Base-by-base conservation (phyloP, 2,888 invertebrate genomes). In the Steinernema carpocapsae region DNA sequence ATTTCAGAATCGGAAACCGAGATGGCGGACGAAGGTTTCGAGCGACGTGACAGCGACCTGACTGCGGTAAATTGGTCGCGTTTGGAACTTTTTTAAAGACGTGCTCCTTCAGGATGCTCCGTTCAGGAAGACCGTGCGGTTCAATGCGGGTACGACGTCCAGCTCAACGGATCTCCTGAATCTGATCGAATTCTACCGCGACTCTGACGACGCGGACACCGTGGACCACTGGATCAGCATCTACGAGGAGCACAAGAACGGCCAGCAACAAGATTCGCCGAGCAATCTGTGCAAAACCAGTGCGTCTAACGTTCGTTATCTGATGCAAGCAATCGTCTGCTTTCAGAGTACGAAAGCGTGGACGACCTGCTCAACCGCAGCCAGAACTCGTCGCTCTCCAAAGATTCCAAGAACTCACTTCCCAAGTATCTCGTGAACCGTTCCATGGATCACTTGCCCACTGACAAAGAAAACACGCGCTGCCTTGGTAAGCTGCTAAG, bases 161-260 rank as follows among this genome's bases (percentile, higher is more conserved):
- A 70, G 70, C 26, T 82, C 81, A 17, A 78, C 79, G 2, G 79
- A 79, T 48, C 46, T 79, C 46, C 73, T 72, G 24, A 77, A 75
- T 19, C 74, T 79, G 46, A 70, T 82, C 56, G 71, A 80, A 56
- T 80, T 79, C 42, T 79, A 79, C 71, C 80, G 81, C 37, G 76
- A 76, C 12, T 26, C 73, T 17, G 71, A 64, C 26, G 80, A 79
- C 32, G 52, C 64, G 46, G 76, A 52, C 0, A 71, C 73, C 48
- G 71, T 81, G 29, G 74, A 73, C 22, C 71, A 80, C n/a, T 79
- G 79, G 79, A 76, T 79, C 70, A 71, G 46, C 12, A 73, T 80
- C n/a, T 79, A 79, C 64, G 72, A 78, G 51, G 72, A 80, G 48
- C 80, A 81, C 46, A 46, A 51, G 46, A 51, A 46, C 46, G 26